Evolutionary conservation across 2,797 vertebrate genomes (phyloP).

Genomic region (Oreonectes daqikongensis): DNA sequence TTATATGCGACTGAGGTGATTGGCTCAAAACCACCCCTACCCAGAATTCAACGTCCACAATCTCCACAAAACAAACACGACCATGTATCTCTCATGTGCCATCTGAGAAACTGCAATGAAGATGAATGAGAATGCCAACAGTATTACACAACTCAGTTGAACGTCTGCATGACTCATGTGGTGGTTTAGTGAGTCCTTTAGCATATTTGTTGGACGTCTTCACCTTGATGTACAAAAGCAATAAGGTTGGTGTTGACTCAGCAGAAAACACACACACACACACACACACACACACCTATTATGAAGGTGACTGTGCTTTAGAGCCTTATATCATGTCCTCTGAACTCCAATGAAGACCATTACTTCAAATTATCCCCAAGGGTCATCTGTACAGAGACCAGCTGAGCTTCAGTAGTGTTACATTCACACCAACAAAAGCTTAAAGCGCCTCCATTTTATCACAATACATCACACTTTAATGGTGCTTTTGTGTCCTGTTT

Average conservation of each 20-base stretch:
- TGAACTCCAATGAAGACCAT: constrained; percentile 49
- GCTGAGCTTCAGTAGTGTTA: not conserved
- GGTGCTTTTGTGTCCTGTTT: not conserved
- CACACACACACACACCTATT: constrained; percentile 7
- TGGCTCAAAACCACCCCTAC: not conserved
- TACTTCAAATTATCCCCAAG: constrained; percentile 52
- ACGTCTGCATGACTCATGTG: not conserved
- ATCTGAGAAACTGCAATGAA: not conserved
- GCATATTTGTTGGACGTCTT: constrained; percentile 1
- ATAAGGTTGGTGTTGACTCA: not conserved
- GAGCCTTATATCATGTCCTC: constrained; percentile 40
- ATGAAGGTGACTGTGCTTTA: constrained; percentile 38
- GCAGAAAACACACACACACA: constrained; percentile 2
- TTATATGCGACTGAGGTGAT: not conserved
- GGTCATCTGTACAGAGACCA: constrained; percentile 48
- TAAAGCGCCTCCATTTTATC: not conserved
- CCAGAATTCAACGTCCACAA: not conserved
- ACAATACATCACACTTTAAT: not conserved
- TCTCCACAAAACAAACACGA: not conserved
- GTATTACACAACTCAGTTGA: not conserved
- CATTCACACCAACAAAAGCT: constrained; percentile 3
- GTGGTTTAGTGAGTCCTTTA: not conserved
- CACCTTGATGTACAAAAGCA: constrained; percentile 8
- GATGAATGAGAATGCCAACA: not conserved
- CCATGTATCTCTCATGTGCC: not conserved